Conservation (phyloP, 2,888 invertebrate genomes). For the Phania funesta region DNA sequence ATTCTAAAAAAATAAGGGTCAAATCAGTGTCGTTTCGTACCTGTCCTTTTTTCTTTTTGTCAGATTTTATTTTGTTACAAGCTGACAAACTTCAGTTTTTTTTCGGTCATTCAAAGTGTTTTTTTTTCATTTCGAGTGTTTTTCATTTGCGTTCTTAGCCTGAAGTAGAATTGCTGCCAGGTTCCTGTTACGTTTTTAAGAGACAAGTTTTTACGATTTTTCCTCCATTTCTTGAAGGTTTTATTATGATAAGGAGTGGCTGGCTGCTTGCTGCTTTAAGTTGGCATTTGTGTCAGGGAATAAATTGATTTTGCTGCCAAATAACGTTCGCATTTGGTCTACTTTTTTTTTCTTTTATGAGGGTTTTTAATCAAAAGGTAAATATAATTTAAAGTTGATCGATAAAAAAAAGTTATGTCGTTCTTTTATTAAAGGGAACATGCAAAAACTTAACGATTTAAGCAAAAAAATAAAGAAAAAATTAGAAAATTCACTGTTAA, state of each 20-base stretch:
- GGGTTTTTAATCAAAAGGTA: neutral
- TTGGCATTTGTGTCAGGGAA: slow-evolving; percentile 60
- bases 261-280: slow-evolving; percentile 5
- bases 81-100: slow-evolving; percentile 31
- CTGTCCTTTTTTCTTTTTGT: neutral
- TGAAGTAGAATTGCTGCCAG: slow-evolving; percentile 38
- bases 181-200: neutral
- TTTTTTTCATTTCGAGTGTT: neutral
- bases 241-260: slow-evolving; percentile 40
- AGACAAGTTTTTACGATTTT: neutral
- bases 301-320: slow-evolving; percentile 56
- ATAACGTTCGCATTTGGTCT: slow-evolving; percentile 8
- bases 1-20: slow-evolving; percentile 25
- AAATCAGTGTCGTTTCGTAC: slow-evolving; percentile 23
- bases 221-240: slow-evolving; percentile 14
- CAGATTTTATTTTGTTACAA: neutral
- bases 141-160: slow-evolving; percentile 14
- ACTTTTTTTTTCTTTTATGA: slow-evolving; percentile 20
- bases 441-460: neutral
- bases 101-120: slow-evolving; percentile 63
- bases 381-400: slow-evolving; percentile 46
- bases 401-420: neutral
- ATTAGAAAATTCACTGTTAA: neutral
- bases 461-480: slow-evolving; percentile 2
- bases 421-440: neutral